These are phyloP conservation scores for Coregonus sp. DNA, from an alignment of 2,797 vertebrate genomes.

Conservation along the genomic window DNA sequence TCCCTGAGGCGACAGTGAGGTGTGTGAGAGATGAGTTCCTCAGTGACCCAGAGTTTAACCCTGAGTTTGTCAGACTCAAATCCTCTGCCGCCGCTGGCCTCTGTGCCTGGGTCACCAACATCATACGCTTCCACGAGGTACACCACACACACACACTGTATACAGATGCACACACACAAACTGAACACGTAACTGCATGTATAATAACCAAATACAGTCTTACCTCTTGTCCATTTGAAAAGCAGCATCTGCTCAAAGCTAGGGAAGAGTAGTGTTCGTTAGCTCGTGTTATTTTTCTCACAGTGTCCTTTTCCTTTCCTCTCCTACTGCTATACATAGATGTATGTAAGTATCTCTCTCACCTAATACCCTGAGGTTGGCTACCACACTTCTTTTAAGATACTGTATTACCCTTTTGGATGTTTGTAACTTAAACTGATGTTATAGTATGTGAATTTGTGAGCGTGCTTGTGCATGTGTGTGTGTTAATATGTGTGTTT, in stretches of 20 bases:
- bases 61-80: slow-evolving; percentile 79
- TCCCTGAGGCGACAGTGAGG: slow-evolving; percentile 72
- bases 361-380: not conserved
- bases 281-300: slow-evolving; percentile 56
- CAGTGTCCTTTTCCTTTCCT: slow-evolving; percentile 69
- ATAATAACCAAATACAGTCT: slow-evolving; percentile 8
- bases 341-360: slow-evolving; percentile 74
- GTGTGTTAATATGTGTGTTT: slow-evolving; percentile 1
- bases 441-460: slow-evolving; percentile 5
- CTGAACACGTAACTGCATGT: not conserved
- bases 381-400: not conserved
- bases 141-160: not conserved
- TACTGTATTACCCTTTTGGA: not conserved
- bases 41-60: slow-evolving; percentile 80
- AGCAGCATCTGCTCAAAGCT: not conserved
- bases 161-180: slow-evolving; percentile 14
- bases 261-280: not conserved
- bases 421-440: not conserved
- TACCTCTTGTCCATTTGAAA: too few species aligned
- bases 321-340: slow-evolving; percentile 73
- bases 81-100: slow-evolving; percentile 78
- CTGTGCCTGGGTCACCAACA: slow-evolving; percentile 78
- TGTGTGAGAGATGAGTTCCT: slow-evolving; percentile 77
- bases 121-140: slow-evolving; percentile 78
- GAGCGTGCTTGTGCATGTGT: slow-evolving; percentile 17